These are phyloP conservation scores for Podarcis muralis DNA, from an alignment of 2,113 vertebrate genomes.

Conservation along the genomic window DNA sequence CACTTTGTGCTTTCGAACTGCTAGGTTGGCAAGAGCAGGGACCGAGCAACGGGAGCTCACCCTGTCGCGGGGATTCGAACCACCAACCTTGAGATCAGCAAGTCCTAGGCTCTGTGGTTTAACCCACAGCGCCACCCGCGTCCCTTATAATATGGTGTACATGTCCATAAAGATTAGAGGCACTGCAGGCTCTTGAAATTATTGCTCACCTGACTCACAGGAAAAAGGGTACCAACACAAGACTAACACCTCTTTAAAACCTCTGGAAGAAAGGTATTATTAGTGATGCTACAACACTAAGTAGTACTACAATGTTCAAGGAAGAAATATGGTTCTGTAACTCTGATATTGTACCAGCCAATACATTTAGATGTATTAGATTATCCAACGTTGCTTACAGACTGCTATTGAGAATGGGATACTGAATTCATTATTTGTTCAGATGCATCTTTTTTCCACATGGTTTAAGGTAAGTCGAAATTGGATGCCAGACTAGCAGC, in stretches of 20 bases:
- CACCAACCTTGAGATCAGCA: too few species aligned
- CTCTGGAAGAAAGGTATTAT: background rate
- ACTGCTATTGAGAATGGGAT: background rate
- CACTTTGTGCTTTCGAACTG: too few species aligned
- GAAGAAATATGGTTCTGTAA: background rate
- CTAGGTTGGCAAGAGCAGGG: too few species aligned
- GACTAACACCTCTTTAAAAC: background rate
- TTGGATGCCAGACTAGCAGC: background rate
- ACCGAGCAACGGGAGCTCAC: too few species aligned
- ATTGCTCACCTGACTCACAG: background rate
- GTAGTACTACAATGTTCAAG: background rate
- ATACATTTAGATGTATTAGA: background rate
- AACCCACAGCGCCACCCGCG: too few species aligned
- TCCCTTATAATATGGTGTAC: background rate
- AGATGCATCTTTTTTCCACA: background rate
- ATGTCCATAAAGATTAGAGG: background rate
- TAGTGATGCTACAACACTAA: background rate
- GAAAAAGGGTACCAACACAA: background rate
- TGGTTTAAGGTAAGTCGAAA: background rate
- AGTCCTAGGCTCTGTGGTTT: too few species aligned
- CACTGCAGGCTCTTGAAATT: background rate
- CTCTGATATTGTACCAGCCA: background rate
- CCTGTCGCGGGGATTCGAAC: too few species aligned
- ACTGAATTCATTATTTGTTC: background rate
- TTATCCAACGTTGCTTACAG: too few species aligned